Conservation (phyloP, 1,140 invertebrate species). For the Atta cephalotes region DNA sequence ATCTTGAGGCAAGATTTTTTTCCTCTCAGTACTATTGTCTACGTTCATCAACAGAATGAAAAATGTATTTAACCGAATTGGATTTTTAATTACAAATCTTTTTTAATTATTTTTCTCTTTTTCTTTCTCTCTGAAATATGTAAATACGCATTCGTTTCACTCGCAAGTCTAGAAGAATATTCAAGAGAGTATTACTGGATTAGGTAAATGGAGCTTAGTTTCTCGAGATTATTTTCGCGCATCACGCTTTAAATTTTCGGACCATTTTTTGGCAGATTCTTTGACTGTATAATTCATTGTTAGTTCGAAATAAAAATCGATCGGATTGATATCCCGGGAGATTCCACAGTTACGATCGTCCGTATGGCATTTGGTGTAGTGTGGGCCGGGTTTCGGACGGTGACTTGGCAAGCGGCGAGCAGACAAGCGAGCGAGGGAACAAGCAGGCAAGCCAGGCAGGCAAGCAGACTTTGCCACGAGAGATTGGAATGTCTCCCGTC, state of each 20-base stretch:
- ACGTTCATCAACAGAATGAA: background rate
- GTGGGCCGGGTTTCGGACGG: constrained; percentile 68
- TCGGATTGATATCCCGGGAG: constrained; percentile 18
- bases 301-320: constrained; percentile 28
- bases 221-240: background rate
- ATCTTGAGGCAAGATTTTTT: background rate
- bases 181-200: background rate
- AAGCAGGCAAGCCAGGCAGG: constrained; percentile 59
- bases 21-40: background rate
- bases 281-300: background rate
- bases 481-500: constrained; percentile 85
- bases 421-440: constrained; percentile 69
- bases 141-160: background rate
- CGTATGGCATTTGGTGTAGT: constrained; percentile 54
- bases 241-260: background rate
- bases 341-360: constrained; percentile 58
- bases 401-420: constrained; percentile 68
- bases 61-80: background rate
- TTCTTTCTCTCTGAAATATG: background rate
- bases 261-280: background rate
- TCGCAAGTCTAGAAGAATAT: background rate
- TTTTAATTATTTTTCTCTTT: background rate
- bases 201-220: background rate
- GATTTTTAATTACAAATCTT: background rate
- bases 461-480: constrained; percentile 81